Percentiles rank a stretch among this genome's conserved stretches.
These are phyloP conservation scores for Riptortus pedestris DNA, from an alignment of 1,140 invertebrate genomes.

Conservation along the genomic window DNA sequence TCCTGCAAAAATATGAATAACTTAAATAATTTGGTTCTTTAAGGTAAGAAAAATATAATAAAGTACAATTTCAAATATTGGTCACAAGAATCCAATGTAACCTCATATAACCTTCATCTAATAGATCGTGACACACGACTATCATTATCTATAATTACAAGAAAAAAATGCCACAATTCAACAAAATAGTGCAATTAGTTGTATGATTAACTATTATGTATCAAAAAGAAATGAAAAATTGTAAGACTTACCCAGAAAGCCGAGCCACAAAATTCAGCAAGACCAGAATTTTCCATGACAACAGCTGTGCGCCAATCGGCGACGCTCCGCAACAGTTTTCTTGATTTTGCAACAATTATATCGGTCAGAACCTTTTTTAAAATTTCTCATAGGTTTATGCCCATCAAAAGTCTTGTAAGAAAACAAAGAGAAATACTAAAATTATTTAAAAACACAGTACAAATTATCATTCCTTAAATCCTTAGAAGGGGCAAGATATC, in stretches of 20 bases:
- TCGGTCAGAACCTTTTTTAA: background rate
- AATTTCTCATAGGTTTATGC: background rate
- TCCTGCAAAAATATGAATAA: conserved; percentile 48
- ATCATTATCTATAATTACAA: background rate
- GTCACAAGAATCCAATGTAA: too few species aligned
- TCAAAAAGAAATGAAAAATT: background rate
- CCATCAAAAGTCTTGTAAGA: background rate
- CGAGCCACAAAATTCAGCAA: background rate
- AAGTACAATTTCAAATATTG: too few species aligned
- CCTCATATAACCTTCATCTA: conserved; percentile 1
- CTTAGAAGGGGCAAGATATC: background rate
- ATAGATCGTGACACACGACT: background rate
- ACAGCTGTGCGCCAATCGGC: background rate
- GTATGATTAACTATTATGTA: background rate
- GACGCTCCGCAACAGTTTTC: background rate
- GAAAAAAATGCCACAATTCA: background rate
- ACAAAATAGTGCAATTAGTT: background rate
- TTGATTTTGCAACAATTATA: background rate
- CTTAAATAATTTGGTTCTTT: too few species aligned
- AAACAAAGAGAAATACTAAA: background rate
- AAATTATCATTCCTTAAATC: background rate
- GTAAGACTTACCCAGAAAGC: conserved; percentile 3
- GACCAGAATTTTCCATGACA: background rate
- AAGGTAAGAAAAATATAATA: too few species aligned
- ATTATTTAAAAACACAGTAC: background rate